Base-by-base conservation (phyloP, 2,113 vertebrate species). In the Labrus mixtus region DNA sequence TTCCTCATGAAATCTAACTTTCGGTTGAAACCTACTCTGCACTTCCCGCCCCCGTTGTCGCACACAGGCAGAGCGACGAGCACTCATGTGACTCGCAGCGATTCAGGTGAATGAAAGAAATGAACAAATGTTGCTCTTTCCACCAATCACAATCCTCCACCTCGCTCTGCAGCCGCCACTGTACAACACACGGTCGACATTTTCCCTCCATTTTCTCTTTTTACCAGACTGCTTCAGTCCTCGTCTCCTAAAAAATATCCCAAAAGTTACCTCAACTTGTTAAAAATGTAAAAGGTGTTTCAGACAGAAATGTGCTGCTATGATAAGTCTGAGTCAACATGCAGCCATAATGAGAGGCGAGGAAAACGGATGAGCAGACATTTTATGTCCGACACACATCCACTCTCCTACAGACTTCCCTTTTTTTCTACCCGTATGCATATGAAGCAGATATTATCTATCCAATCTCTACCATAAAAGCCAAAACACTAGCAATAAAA, bases 91-190 rank as follows among this genome's bases (percentile, higher is more conserved):
- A 92, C 90, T 78, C 10, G 81, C 81, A 87, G 87, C 89, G 90
- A 88, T 91, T 93, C 90, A 92, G 84, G 83, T 89, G 78, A 88
- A 89, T 87, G 80, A 92, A 93, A 92, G 90, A 91, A 91, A 84
- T 84, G 74, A 90, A 92, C 90, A 88, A 92, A 92, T 91, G 90
- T 93, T 82, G 74, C 88, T 75, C 84, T 75, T 74, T 90, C 90
- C 83, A 90, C 94, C 94, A 95, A 95, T 95, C 93, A 94, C 91
- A 89, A 83, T 37, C 88, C 41, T 95, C 94, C 94, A 95, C 93
- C 93, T 95, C 91, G 87, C 90, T 84, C 89, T 88, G 89, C 84
- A 74, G 88, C 80, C 86, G 72, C 88, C 64, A 54, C 87, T 61
- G 64, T 89, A 85, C 89, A 62, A 81, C 84, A 76, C 45, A 69